Conservation (phyloP, 2,888 invertebrate genomes). For the Dioctria linearis region DNA sequence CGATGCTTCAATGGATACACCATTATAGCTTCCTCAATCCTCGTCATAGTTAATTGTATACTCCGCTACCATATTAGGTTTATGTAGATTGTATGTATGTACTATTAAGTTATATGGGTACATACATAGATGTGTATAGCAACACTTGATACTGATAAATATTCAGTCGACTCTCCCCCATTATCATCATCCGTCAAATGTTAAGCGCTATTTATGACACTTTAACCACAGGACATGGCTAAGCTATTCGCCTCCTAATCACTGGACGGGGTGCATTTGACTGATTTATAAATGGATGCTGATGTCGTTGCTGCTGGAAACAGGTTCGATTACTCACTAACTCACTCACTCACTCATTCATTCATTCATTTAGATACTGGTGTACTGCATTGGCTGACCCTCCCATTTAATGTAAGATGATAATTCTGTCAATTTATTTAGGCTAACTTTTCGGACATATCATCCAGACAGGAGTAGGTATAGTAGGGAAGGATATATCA, state of each 20-base stretch:
- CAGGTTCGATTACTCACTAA: constrained; percentile 48
- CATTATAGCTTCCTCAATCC: no score
- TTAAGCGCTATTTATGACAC: constrained; percentile 51
- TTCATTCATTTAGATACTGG: no score
- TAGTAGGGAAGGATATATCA: no score
- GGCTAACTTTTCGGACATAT: constrained; percentile 12
- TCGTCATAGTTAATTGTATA: no score
- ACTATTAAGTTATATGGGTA: neutral
- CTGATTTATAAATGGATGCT: constrained; percentile 43
- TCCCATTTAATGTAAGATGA: constrained; percentile 48
- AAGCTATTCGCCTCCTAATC: constrained; percentile 7
- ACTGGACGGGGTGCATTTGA: constrained; percentile 42
- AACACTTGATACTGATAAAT: constrained; percentile 44
- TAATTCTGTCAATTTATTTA: constrained; percentile 49
- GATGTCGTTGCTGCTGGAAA: constrained; percentile 24
- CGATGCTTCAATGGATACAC: no score
- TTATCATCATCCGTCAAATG: constrained; percentile 52
- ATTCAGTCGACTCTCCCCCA: constrained; percentile 46
- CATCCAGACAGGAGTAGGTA: neutral
- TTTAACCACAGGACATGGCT: constrained; percentile 46
- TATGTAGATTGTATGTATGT: neutral
- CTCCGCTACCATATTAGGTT: no score
- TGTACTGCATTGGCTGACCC: neutral
- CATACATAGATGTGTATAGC: neutral
- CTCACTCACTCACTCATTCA: no score